Evolutionary conservation across 1,140 invertebrate species (phyloP), one percentile per base, ranked within the genome.

Genomic region (Ips typographus): DNA sequence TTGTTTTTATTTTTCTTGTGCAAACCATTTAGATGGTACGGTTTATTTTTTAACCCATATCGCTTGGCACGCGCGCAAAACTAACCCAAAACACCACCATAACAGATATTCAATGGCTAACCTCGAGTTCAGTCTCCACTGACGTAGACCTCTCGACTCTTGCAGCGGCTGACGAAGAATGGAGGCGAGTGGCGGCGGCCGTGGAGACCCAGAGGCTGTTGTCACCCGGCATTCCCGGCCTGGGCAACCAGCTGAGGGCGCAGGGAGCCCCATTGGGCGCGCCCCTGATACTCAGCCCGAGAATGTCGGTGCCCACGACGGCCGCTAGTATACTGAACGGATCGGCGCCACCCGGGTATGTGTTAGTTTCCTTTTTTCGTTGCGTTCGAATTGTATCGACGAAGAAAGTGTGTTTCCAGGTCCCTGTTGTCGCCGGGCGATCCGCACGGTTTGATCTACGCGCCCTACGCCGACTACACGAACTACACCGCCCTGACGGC

Each of bases 401-500:
- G 44, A 49, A 55, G 37, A 36, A 47, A 47, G 4, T n/a, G 44
- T 47, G 44, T 4, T 37, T 55, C 37, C 22, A 71, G 74, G 52
- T 87, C 73, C 84, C 88, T 36, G 84, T 86, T 66, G 82, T 87
- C 69, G 64, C 83, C 71, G 73, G 87, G 80, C 72, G 86, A 78
- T 79, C 87, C 75, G 65, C 88, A 82, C 80, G 89, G 84, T 72
- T 85, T 81, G 77, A 90, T 82, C 80, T 88, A 84, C 87, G 90
- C 82, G 84, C 92, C 93, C 1, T 95, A 94, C 77, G 89, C 88
- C 8, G 93, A 94, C 74, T 94, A 94, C 82, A 88, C 90, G 78
- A 94, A 94, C 80, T 95, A 95, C 82, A 91, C 93, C 22, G 92
- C 93, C 43, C 84, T 95, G 63, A 89, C 89, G 41, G 90, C 92